Evolutionary conservation across 1,140 invertebrate species (phyloP), one percentile per base, ranked within the genome.

Genomic region (Contarinia nasturtii): DNA sequence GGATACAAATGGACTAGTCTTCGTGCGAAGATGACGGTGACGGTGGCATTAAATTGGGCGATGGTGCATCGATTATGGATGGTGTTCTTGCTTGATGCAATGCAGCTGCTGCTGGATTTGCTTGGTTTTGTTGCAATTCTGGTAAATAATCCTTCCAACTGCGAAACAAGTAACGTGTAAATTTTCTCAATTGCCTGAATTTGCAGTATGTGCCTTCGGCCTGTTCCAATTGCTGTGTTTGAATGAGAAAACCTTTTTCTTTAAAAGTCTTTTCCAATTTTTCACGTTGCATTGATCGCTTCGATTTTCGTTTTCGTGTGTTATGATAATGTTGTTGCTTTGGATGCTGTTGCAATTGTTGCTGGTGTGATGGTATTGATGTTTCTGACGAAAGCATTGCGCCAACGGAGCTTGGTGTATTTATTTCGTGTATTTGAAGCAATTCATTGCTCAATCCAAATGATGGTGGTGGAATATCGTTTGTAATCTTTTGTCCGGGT

Each of bases 61-160:
- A 3, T 5, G 27, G 10, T 27, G 27, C 4, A 27, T 27, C 27
- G 27, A 27, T 27, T 5, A 27, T 27, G 27, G 27, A 27, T 5
- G 27, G 10, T 27, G 10, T 27, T 3, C 27, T 27, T 27, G 27
- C 27, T 27, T 27, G 27, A 10, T 27, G 3, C 27, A 27, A 27
- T 27, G 36, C 46, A 22, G 21, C 38, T 7, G 36, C 38, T 27
- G 27, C 10, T 3, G 27, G 10, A 10, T 27, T 27, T 3, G 17
- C 36, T 40, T 37, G 0, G 56, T 65, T 33, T 69, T 52, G 41
- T 71, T 67, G 33, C 67, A 52, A 56, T 36, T 86, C 70, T 0
- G 88, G 87, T 17, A 93, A 68, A 61, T 92, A 89, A 60, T 91
- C 85, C 58, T 90, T 90, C 87, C 87, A 93, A 57, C 85, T 89